phyloP scores from a whole-genome alignment of 2,113 vertebrate species.

The Colaptes auratus region DNA sequence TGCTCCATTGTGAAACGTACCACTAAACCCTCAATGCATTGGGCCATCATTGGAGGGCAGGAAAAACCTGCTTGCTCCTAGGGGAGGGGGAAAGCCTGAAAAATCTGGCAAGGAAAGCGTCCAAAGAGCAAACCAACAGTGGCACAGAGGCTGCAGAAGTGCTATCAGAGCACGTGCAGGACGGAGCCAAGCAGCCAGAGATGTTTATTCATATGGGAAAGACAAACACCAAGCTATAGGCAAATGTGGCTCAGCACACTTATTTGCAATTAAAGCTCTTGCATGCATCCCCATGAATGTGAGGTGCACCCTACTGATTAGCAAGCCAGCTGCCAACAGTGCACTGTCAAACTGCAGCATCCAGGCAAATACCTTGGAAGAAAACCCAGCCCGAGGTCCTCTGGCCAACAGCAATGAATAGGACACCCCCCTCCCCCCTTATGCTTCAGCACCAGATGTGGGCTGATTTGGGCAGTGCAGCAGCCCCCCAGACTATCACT shows the following conservation, averaged over 20 bases:
- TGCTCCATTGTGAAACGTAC: background rate
- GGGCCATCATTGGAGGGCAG: background rate
- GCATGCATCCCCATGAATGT: background rate
- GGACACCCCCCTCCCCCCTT: background rate
- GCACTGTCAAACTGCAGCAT: background rate
- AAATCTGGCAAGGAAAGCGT: background rate
- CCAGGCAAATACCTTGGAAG: background rate
- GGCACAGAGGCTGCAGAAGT: background rate
- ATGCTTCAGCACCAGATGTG: fast-evolving
- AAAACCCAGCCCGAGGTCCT: background rate
- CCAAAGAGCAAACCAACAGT: background rate
- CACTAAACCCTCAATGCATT: background rate
- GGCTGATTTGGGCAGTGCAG: background rate
- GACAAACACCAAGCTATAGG: background rate
- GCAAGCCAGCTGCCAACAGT: background rate
- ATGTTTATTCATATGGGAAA: constrained; percentile 59
- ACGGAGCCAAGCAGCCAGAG: background rate
- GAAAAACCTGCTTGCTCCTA: background rate
- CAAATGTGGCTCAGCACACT: background rate
- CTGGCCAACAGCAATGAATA: background rate
- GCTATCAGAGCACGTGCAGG: background rate
- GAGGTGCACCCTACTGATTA: background rate
- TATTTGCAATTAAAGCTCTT: constrained; percentile 4
- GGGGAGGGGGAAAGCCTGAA: background rate
- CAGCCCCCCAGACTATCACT: background rate